Evolutionary conservation across 2,113 vertebrate species (phyloP).

Genomic region (Toxotes jaculatrix): DNA sequence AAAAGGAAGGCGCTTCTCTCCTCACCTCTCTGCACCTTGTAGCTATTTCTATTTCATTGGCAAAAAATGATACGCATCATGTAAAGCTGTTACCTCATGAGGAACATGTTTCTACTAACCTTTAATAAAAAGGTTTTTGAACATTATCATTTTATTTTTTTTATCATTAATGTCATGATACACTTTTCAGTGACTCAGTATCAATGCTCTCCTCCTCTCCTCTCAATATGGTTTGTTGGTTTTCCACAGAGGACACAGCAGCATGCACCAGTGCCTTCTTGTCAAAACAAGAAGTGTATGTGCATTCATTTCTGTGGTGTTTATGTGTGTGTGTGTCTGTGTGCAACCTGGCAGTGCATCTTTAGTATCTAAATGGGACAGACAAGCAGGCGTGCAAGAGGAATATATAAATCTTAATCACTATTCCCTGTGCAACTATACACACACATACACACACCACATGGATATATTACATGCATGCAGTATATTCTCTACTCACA

Average conservation of each 20-base stretch:
- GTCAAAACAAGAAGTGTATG: slow-evolving; percentile 3
- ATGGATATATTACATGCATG: slow-evolving; percentile 15
- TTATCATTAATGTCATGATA: background rate
- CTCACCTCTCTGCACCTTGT: background rate
- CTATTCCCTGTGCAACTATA: background rate
- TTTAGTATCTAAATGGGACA: slow-evolving; percentile 28
- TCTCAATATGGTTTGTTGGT: background rate
- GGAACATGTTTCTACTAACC: background rate
- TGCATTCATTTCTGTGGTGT: background rate
- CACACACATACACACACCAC: slow-evolving; percentile 1
- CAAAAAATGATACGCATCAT: background rate
- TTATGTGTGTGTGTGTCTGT: background rate
- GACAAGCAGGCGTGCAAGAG: slow-evolving; percentile 14
- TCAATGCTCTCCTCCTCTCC: background rate
- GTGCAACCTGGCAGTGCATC: background rate
- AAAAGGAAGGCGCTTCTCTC: background rate
- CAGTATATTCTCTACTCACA: background rate
- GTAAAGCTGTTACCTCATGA: background rate
- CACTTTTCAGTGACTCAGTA: slow-evolving; percentile 2
- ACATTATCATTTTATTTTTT: slow-evolving; percentile 1
- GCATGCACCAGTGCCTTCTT: background rate
- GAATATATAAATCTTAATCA: slow-evolving; percentile 29
- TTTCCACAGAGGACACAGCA: slow-evolving; percentile 4
- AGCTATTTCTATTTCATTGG: background rate
- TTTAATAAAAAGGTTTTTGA: background rate